phyloP scores from a whole-genome alignment of 2,113 vertebrate species.

The Tachysurus vachellii region DNA sequence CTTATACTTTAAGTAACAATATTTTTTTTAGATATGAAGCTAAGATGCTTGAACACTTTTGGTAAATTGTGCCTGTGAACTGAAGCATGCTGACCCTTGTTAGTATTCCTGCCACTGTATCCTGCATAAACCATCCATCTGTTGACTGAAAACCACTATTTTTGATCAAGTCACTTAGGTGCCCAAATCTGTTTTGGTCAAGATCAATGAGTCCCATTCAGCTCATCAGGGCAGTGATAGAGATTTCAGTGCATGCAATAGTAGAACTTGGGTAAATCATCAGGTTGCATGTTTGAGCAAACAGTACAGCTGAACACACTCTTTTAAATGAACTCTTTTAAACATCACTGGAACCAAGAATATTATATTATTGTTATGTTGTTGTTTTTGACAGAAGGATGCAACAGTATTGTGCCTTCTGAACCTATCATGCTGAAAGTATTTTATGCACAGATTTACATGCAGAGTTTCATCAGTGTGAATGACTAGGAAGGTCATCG shows the following conservation, averaged over 20 bases:
- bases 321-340: neutral
- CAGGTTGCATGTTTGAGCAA: neutral
- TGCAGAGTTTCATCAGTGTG: neutral
- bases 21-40: neutral
- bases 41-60: neutral
- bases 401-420: neutral
- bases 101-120: neutral
- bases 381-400: neutral
- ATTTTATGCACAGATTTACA: neutral
- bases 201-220: neutral
- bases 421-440: neutral
- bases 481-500: neutral
- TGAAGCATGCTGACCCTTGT: neutral
- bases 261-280: neutral
- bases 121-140: neutral
- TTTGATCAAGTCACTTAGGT: neutral
- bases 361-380: neutral
- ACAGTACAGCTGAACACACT: neutral
- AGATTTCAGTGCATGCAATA: neutral
- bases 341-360: neutral
- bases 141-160: neutral
- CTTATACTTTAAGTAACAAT: neutral
- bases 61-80: neutral
- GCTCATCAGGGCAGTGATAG: neutral
- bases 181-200: neutral